These are phyloP conservation scores for Apogon hyalosoma DNA, from an alignment of 2,797 vertebrate genomes.

Conservation along the genomic window DNA sequence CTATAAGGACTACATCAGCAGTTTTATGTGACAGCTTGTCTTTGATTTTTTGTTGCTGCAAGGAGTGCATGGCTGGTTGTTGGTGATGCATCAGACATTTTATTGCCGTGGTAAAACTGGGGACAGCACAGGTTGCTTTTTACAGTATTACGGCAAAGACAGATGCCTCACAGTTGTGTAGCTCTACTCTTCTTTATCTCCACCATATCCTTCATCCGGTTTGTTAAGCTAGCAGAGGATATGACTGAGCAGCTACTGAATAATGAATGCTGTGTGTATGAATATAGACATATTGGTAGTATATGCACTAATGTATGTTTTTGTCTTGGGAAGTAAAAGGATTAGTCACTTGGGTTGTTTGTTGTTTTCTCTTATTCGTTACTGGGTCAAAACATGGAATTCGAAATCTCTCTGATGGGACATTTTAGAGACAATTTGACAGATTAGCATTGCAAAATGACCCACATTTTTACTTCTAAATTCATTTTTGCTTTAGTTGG, in stretches of 20 bases:
- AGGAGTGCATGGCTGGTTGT: constrained; percentile 41
- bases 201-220: constrained; percentile 4
- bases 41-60: constrained; percentile 44
- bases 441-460: no score
- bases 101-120: constrained; percentile 67
- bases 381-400: no score
- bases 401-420: no score
- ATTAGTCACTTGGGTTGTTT: background rate
- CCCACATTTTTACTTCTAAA: no score
- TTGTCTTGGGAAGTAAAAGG: background rate
- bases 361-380: no score
- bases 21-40: constrained; percentile 62
- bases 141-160: constrained; percentile 36
- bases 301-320: constrained; percentile 9
- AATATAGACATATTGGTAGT: background rate
- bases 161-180: constrained; percentile 23
- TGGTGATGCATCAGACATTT: constrained; percentile 62
- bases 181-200: constrained; percentile 12
- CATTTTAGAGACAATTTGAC: no score
- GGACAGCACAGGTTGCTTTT: constrained; percentile 59
- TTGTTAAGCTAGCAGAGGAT: constrained; percentile 28
- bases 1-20: constrained; percentile 27
- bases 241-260: constrained; percentile 24
- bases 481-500: no score
- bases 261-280: constrained; percentile 25